Percentiles rank a stretch among this genome's conserved stretches.
Conservation (phyloP, 30 jellyfish, hydroid and myxozoan species). For the Turritopsis dohrnii region DNA sequence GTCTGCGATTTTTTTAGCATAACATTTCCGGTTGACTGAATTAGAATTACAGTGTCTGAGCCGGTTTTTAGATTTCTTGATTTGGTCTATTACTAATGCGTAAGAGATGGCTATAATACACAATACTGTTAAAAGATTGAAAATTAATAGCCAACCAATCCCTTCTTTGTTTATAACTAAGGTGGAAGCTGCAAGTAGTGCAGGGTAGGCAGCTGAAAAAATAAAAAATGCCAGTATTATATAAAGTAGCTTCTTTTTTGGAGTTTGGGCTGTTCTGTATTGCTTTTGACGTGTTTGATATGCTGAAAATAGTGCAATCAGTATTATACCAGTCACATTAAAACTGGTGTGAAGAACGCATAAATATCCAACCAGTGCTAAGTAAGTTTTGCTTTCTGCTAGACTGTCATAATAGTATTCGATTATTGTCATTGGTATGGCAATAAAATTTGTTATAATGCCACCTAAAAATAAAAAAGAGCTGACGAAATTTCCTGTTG, state of each 20-base stretch:
- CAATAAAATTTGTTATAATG: background rate
- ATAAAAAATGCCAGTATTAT: background rate
- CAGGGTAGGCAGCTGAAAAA: background rate
- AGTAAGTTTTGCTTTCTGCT: background rate
- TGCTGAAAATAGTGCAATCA: conserved; percentile 11
- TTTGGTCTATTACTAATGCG: background rate
- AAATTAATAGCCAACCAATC: background rate
- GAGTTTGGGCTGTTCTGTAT: background rate
- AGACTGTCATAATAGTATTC: background rate
- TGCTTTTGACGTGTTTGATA: background rate
- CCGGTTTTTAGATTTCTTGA: background rate
- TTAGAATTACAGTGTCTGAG: background rate
- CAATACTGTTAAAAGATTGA: background rate
- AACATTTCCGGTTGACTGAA: background rate
- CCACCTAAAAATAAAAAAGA: background rate
- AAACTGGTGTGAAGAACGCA: background rate
- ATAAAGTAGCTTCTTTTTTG: background rate
- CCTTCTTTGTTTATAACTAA: background rate
- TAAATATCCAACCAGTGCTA: background rate
- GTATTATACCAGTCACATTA: background rate
- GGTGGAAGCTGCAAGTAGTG: background rate
- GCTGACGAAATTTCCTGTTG: background rate
- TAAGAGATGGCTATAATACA: background rate
- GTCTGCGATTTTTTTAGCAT: background rate
- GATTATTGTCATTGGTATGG: conserved; percentile 6